Base-by-base conservation (phyloP, 2,113 vertebrate genomes). In the Daphoenositta chrysoptera region DNA sequence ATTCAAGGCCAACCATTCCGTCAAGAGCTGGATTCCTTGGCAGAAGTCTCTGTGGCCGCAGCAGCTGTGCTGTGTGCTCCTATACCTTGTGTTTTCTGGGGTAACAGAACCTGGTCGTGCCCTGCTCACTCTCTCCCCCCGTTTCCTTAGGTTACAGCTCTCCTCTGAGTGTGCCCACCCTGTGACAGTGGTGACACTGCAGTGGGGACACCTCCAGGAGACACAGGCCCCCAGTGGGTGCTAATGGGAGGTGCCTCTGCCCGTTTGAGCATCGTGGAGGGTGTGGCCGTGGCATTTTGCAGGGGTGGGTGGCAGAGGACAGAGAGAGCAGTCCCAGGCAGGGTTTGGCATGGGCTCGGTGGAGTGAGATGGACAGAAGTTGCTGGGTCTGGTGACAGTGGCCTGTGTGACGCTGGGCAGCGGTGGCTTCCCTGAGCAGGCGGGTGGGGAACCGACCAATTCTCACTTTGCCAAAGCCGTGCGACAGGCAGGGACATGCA, bases 391-490 rank as follows among this genome's bases (percentile, higher is more conserved):
- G 60, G 61, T 75, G 95, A 21, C 3, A 3, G 63, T 68, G 83
- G 42, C 27, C 6, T 30, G 58, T 31, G 82, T 91, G 77, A 90
- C 61, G 2, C 78, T 66, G 85, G 86, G 88, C 89, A n/a, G 72
- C n/a, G 7, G 15, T 75, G 83, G 72, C 77, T 95, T 75, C 71
- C 97, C 97, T 96, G 95, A 94, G 96, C 63, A 50, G 90, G 90
- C 71, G 88, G 96, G 45, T 28, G 77, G 95, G 97, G 90, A 97
- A 96, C 97, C 87, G 97, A 98, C 98, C 97, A 80, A 86, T 96
- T 98, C 94, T 98, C 97, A 97, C 98, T 94, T 98, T 98, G 98
- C 97, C 97, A 94, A 97, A 97, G 97, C 87, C 88, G 9, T 94
- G 87, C 94, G 87, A 89, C 96, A 87, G 85, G 94, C 95, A 70